phyloP scores from a whole-genome alignment of 2,888 invertebrate genomes.

The Dynastes hyllus region DNA sequence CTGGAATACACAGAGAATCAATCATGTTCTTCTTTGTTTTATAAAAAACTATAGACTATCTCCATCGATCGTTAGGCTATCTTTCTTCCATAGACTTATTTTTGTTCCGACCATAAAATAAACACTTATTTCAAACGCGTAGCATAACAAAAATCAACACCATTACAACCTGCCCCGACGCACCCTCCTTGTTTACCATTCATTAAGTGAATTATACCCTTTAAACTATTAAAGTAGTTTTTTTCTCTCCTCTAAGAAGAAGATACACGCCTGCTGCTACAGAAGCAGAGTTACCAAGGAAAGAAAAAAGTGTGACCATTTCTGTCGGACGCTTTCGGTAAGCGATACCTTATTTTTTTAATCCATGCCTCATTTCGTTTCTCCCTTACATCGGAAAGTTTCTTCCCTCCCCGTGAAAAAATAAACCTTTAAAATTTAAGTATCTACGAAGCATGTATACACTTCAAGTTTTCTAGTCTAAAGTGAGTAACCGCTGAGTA shows the following conservation, averaged over 20 bases:
- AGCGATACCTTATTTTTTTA: not conserved
- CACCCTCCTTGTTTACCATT: constrained; percentile 30
- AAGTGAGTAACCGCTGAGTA: not conserved
- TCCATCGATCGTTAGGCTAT: too few relatives aligned
- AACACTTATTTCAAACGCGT: too few relatives aligned
- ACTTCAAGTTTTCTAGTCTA: not conserved
- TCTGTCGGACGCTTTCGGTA: constrained; percentile 1
- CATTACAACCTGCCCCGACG: constrained; percentile 15
- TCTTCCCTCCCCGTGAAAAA: too few relatives aligned
- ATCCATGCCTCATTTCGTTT: not conserved
- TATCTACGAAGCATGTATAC: too few relatives aligned
- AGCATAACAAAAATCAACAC: constrained; percentile 10
- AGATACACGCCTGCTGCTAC: not conserved
- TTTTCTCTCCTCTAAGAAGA: not conserved
- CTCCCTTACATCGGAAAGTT: too few relatives aligned
- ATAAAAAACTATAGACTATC: too few relatives aligned
- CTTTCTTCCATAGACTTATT: not conserved
- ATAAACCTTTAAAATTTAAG: too few relatives aligned
- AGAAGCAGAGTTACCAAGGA: not conserved
- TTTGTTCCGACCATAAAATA: not conserved
- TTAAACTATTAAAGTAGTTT: constrained; percentile 32
- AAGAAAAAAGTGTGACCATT: not conserved
- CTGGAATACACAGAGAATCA: too few relatives aligned
- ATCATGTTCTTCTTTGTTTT: too few relatives aligned
- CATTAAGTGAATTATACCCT: constrained; percentile 41